Evolutionary conservation across 2,888 invertebrate genomes (phyloP).

Genomic region (Tenthredo scrophulariae): DNA sequence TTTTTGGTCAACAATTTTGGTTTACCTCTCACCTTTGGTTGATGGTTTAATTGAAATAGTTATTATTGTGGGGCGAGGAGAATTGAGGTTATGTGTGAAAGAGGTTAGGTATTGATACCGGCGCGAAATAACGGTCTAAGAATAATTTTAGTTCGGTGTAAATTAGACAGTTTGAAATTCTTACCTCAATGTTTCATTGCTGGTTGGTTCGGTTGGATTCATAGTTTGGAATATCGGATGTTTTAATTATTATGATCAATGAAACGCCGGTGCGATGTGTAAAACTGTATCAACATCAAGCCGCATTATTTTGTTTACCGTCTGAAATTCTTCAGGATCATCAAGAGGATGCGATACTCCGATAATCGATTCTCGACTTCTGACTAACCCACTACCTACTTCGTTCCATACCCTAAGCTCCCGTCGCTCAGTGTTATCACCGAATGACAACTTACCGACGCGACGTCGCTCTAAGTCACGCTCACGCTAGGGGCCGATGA

Average conservation of each 20-base stretch:
- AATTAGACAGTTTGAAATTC: not conserved
- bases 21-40: conserved; percentile 54
- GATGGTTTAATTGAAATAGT: not conserved
- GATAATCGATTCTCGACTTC: not conserved
- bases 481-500: no score
- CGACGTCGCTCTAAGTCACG: not conserved
- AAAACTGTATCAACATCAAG: not conserved
- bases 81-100: conserved; percentile 3
- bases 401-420: not conserved
- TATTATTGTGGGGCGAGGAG: no score
- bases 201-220: conserved; percentile 72
- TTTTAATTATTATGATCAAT: not conserved
- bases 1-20: not conserved
- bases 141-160: not conserved
- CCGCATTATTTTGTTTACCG: conserved; percentile 3
- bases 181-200: conserved; percentile 70
- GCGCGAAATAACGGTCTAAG: not conserved
- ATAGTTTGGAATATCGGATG: conserved; percentile 56
- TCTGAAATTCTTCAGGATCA: not conserved
- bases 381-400: not conserved
- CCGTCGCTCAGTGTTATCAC: not conserved
- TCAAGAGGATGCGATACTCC: not conserved
- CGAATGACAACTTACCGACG: not conserved
- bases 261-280: not conserved
- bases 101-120: conserved; percentile 28